These are phyloP conservation scores for Toxonevra muliebris DNA, from an alignment of 2,888 invertebrate species.

Conservation along the genomic window DNA sequence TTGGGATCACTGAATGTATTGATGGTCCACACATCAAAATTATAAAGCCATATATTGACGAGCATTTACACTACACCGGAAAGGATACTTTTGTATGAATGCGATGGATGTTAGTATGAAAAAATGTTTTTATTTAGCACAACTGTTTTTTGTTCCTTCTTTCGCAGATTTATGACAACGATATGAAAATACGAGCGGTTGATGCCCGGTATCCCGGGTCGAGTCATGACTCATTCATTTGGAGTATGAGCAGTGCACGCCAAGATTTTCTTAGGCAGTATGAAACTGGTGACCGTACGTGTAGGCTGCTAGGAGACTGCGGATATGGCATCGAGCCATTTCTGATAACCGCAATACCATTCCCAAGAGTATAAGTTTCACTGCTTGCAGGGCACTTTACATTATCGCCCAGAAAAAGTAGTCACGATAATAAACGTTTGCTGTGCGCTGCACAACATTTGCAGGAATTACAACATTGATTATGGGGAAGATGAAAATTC, in stretches of 20 bases:
- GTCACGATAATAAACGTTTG: slow-evolving; percentile 22
- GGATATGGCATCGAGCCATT: slow-evolving; percentile 21
- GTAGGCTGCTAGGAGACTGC: neutral
- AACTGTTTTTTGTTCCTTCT: neutral
- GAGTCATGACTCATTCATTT: slow-evolving; percentile 12
- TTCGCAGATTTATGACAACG: slow-evolving; percentile 11
- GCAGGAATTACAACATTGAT: neutral
- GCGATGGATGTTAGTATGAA: slow-evolving; percentile 18
- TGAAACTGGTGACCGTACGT: neutral
- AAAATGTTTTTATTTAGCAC: neutral
- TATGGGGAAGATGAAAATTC: neutral
- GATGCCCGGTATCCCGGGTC: slow-evolving; percentile 15
- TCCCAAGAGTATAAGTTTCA: slow-evolving; percentile 7
- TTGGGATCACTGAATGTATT: slow-evolving; percentile 22
- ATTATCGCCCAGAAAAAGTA: slow-evolving; percentile 12
- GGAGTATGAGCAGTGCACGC: neutral
- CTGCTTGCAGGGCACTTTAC: slow-evolving; percentile 10
- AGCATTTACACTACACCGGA: slow-evolving; percentile 16
- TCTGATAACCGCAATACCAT: slow-evolving; percentile 2
- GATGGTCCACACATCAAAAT: slow-evolving; percentile 25
- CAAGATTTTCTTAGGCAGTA: neutral
- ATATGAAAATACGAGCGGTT: slow-evolving; percentile 7
- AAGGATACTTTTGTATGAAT: too few species aligned
- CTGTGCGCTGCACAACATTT: slow-evolving; percentile 4
- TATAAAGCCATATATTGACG: slow-evolving; percentile 23